These are phyloP conservation scores for Platycercus adscitus DNA, from an alignment of 2,113 vertebrate genomes.

Conservation along the genomic window DNA sequence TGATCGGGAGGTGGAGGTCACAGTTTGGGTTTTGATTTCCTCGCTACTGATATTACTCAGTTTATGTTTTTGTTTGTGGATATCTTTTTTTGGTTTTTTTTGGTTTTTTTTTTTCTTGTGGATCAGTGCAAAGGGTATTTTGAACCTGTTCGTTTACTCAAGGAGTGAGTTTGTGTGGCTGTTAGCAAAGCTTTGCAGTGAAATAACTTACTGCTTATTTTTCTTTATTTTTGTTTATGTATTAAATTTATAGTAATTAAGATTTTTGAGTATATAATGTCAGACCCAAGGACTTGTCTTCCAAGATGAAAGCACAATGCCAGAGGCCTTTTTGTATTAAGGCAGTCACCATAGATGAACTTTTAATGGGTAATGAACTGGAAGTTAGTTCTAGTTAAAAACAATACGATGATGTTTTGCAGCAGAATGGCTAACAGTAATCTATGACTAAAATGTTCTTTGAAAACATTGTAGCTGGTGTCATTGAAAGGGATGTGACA, in stretches of 20 bases:
- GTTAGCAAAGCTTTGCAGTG: background rate
- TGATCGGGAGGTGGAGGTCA: accelerated
- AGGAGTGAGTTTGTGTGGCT: background rate
- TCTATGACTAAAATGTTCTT: slow-evolving; percentile 21
- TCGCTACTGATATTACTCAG: background rate
- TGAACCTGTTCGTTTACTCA: background rate
- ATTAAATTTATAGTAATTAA: background rate
- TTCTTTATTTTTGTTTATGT: background rate
- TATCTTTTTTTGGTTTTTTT: background rate
- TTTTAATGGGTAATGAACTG: background rate
- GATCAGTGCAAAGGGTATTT: background rate
- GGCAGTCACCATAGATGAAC: background rate
- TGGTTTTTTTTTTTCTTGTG: background rate
- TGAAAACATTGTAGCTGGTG: slow-evolving; percentile 50
- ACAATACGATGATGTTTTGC: background rate
- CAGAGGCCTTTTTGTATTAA: background rate
- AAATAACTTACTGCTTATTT: background rate
- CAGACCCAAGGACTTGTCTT: background rate
- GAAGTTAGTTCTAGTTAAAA: background rate
- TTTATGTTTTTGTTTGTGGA: background rate
- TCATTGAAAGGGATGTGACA: background rate
- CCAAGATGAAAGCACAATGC: background rate
- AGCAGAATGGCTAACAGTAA: background rate
- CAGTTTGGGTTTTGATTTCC: background rate
- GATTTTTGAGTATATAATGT: background rate